Conservation (phyloP, 2,797 vertebrate genomes). For the Leptodactylus fallax region DNA sequence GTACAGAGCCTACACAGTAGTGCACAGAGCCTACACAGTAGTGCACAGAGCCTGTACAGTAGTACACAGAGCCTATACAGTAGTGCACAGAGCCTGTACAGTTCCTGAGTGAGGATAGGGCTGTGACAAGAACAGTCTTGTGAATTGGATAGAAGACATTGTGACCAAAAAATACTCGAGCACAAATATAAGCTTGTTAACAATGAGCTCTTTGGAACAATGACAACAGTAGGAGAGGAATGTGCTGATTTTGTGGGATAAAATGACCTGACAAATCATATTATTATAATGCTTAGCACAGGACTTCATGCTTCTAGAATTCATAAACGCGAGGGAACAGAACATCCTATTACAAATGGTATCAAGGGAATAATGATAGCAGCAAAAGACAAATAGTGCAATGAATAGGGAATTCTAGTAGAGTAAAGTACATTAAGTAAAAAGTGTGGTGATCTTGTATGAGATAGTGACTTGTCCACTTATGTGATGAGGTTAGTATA, state of each 20-base stretch:
- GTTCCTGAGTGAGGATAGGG: background rate
- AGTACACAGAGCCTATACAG: too few relatives aligned
- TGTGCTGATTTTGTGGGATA: background rate
- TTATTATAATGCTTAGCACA: background rate
- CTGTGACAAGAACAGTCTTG: background rate
- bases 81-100: background rate
- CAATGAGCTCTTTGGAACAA: background rate
- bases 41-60: too few relatives aligned
- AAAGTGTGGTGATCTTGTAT: background rate
- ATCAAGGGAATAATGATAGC: background rate
- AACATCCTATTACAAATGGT: background rate
- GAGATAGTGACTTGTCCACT: background rate
- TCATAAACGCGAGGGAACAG: background rate
- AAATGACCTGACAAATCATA: background rate
- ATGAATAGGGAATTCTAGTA: too few relatives aligned
- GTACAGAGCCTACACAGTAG: too few relatives aligned
- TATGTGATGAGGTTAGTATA: background rate
- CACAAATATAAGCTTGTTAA: background rate
- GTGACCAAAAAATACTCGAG: background rate
- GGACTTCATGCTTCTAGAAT: too few relatives aligned
- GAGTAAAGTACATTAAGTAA: too few relatives aligned
- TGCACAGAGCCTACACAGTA: too few relatives aligned
- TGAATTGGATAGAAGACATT: background rate
- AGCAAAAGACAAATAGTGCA: background rate
- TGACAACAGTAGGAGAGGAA: background rate